Base-by-base conservation (phyloP, 1,140 invertebrate genomes). In the Chironomus striatipennis region DNA sequence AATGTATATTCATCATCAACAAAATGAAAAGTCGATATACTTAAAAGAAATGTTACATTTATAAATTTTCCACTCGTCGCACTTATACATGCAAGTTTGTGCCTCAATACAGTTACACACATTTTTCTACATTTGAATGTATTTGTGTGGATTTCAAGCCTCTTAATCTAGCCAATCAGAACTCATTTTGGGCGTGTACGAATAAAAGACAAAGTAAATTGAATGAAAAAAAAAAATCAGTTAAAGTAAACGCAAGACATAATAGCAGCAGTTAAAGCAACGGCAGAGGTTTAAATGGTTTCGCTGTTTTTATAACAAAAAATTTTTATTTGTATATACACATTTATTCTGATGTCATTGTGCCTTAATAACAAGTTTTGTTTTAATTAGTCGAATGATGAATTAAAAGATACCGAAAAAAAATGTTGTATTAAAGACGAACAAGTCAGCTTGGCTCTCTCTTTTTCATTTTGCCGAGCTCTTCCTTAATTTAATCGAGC, bases 281-380 rank as follows among this genome's bases (percentile, higher is more conserved):
- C 8, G 43, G 15, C 8, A 47, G 15, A 47, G n/a, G 47, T 57
- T 57, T 57, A 57, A 57, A n/a, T 57, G 47, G n/a, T 34, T 34
- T 34, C 8, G n/a, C 47, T 57, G 47, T n/a, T n/a, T n/a, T n/a
- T n/a, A n/a, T n/a, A n/a, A n/a, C n/a, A n/a, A n/a, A n/a, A n/a
- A n/a, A n/a, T n/a, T n/a, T n/a, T n/a, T n/a, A n/a, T n/a, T n/a
- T n/a, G n/a, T n/a, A n/a, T 5, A 57, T 57, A 47, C 2, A 1
- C 2, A 47, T 10, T 47, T 9, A 10, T 47, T 4, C 15, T 15
- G 47, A 57, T 57, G 47, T 57, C 47, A 57, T 57, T 57, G 47
- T 57, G 47, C 47, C 47, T 57, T 57, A 57, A 57, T 57, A 57
- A 57, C 47, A 57, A 57, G 47, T 57, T 34, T 57, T n/a, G 47